phyloP scores from a whole-genome alignment of 2,113 vertebrate genomes.

The Donacobius atricapilla region DNA sequence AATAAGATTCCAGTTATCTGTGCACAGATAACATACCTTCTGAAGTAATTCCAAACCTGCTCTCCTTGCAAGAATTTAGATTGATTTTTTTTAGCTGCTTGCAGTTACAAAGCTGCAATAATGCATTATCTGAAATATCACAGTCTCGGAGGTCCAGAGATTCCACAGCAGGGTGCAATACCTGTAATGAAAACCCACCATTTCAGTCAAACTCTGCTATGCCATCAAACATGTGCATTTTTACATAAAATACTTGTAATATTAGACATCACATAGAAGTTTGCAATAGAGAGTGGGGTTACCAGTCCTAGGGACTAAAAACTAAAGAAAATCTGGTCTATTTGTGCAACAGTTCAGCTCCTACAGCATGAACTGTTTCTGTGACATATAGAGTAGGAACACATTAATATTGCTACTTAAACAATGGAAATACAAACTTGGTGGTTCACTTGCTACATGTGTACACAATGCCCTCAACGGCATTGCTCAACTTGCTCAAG shows the following conservation, averaged over 20 bases:
- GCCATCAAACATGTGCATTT: neutral
- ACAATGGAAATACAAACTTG: neutral
- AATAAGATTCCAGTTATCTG: neutral
- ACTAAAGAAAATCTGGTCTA: neutral
- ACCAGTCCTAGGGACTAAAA: neutral
- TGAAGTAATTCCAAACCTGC: slow-evolving; percentile 74
- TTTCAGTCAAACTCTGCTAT: neutral
- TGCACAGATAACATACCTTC: slow-evolving; percentile 71
- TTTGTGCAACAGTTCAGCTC: neutral
- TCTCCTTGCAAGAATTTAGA: slow-evolving; percentile 72
- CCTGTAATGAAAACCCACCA: slow-evolving; percentile 60
- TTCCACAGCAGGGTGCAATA: slow-evolving; percentile 80
- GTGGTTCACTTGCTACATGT: neutral
- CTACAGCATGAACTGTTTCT: neutral
- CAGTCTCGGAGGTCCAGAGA: slow-evolving; percentile 79
- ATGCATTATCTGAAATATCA: slow-evolving; percentile 79
- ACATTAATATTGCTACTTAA: neutral
- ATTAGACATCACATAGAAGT: neutral
- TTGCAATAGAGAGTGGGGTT: neutral
- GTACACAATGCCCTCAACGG: neutral
- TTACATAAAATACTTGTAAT: neutral
- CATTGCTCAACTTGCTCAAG: neutral
- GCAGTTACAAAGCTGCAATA: slow-evolving; percentile 75
- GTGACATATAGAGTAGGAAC: neutral
- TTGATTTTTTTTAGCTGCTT: slow-evolving; percentile 77